Conservation (phyloP, 2,113 vertebrate species). For the Bettongia penicillata region DNA sequence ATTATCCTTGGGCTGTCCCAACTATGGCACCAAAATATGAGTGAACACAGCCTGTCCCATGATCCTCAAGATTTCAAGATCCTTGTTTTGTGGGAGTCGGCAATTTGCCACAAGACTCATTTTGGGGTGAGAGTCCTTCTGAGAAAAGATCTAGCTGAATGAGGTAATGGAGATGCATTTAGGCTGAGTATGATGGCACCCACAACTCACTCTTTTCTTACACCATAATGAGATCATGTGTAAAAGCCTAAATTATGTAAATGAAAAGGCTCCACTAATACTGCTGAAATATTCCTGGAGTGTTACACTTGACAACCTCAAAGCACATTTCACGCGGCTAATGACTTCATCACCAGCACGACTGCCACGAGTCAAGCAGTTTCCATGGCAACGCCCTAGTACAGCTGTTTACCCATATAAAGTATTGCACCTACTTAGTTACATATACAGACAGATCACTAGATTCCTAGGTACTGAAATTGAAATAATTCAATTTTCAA, state of each 20-base stretch:
- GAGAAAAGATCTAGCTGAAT: slow-evolving; percentile 53
- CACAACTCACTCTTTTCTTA: slow-evolving; percentile 67
- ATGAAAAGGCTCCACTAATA: slow-evolving; percentile 87
- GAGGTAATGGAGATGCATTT: slow-evolving; percentile 53
- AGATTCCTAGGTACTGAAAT: slow-evolving; percentile 89
- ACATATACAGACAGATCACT: slow-evolving; percentile 89
- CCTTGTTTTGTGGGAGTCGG: slow-evolving; percentile 45
- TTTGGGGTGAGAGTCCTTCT: slow-evolving; percentile 44
- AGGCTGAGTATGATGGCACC: slow-evolving; percentile 30
- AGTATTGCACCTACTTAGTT: slow-evolving; percentile 89
- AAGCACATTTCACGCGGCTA: slow-evolving; percentile 89
- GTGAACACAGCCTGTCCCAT: slow-evolving; percentile 50
- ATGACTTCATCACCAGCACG: slow-evolving; percentile 89
- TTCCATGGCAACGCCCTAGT: slow-evolving; percentile 87
- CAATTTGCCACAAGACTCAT: slow-evolving; percentile 62
- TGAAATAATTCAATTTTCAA: slow-evolving; percentile 92
- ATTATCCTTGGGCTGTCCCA: not conserved
- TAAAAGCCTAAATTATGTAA: slow-evolving; percentile 88
- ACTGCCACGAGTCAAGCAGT: slow-evolving; percentile 90
- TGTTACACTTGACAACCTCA: slow-evolving; percentile 89
- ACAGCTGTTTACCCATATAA: slow-evolving; percentile 90
- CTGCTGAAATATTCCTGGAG: slow-evolving; percentile 89
- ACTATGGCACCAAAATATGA: slow-evolving; percentile 20
- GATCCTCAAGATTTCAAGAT: slow-evolving; percentile 52
- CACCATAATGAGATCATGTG: slow-evolving; percentile 81